Evolutionary conservation across 2,113 vertebrate genomes (phyloP), one percentile per base, ranked within the genome.

Genomic region (Hemichromis elongatus): DNA sequence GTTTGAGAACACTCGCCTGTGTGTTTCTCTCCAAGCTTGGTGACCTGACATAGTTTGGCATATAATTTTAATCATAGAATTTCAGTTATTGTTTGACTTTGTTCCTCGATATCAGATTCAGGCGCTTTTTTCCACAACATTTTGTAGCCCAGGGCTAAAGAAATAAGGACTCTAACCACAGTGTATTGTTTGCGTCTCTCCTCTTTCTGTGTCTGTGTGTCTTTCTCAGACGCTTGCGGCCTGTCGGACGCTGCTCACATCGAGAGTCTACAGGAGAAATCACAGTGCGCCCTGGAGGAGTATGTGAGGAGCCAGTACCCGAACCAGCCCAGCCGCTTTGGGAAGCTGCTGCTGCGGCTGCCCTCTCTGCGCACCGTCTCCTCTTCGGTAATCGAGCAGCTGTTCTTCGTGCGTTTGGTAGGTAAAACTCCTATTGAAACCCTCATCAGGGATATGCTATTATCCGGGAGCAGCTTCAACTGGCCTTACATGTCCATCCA

Each of bases 401-500:
- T 99, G 94, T 99, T 99, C 97, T 99, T 99, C 98, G 98, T 99
- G 93, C 98, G 98, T 95, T 98, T 99, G 98, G 98, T 99, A 99
- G 98, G 98, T 99, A 99, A 99, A 98, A 99, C 98, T 97, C 98
- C 98, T 95, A 99, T 99, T 96, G 98, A 99, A 97, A 99, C 98
- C 96, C 98, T 99, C 97, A 99, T 99, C 97, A 97, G 98, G 94
- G 98, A 99, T 96, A 99, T 99, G 98, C 96, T 99, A 96, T 97
- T 99, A 96, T 99, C 98, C 91, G 98, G 98, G 95, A 99, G 98
- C 98, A 99, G 98, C 97, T 99, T 99, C 98, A 99, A 99, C 98
- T 99, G 98, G 98, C 98, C 98, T 97, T 99, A 99, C 97, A 99
- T 99, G 98, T 99, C 98, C 96, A 99, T 99, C 96, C 98, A 99